Evolutionary conservation across 2,888 invertebrate genomes (phyloP).

Genomic region (Norana najaformis): DNA sequence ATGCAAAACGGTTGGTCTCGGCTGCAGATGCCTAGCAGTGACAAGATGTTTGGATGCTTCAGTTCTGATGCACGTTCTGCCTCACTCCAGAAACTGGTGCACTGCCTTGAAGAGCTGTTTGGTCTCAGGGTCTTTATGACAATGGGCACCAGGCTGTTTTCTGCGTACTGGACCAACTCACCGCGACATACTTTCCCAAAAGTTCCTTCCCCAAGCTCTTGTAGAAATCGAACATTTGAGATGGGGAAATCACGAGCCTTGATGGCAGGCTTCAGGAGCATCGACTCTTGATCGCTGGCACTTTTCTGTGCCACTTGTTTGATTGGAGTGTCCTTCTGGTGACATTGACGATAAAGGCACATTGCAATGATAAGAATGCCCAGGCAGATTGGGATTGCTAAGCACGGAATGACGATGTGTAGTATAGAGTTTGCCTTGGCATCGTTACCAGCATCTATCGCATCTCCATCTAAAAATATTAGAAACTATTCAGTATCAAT

Average conservation of each 20-base stretch:
- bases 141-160: conserved; percentile 85
- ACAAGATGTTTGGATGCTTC: conserved; percentile 92
- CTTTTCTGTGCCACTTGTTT: conserved; percentile 45
- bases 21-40: conserved; percentile 86
- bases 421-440: conserved; percentile 36
- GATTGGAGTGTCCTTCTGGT: conserved; percentile 33
- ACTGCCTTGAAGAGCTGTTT: conserved; percentile 86
- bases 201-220: conserved; percentile 69
- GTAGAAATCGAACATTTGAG: conserved; percentile 69
- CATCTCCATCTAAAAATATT: background rate
- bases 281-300: conserved; percentile 52
- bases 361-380: conserved; percentile 56
- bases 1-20: conserved; percentile 87
- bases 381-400: conserved; percentile 59
- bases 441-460: background rate
- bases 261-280: conserved; percentile 47
- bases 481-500: no score
- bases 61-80: conserved; percentile 91
- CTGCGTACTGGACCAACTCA: conserved; percentile 69
- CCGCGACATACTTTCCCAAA: conserved; percentile 98
- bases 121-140: conserved; percentile 93
- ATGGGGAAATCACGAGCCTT: conserved; percentile 74
- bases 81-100: conserved; percentile 76
- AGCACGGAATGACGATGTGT: conserved; percentile 69
- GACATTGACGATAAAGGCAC: conserved; percentile 55